Conservation (phyloP, 92 coral and sea anemone species). For the Parazoanthus atlanticus region DNA sequence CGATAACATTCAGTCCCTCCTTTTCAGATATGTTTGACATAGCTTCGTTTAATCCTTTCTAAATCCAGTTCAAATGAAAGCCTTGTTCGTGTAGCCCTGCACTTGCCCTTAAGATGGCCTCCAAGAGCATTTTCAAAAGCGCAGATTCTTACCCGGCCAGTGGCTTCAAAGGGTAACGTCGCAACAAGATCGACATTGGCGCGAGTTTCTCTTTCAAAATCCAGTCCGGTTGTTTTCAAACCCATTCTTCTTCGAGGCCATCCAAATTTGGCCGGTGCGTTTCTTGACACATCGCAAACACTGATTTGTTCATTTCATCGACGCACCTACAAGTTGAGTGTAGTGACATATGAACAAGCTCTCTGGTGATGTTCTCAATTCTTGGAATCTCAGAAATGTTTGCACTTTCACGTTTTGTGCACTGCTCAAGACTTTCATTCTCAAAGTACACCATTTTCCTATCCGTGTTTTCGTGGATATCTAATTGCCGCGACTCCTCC, state of each 20-base stretch:
- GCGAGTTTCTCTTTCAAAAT: neutral
- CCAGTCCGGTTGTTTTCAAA: neutral
- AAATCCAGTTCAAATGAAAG: no score
- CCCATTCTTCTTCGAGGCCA: constrained; percentile 34
- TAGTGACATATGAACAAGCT: constrained; percentile 11
- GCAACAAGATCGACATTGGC: no score
- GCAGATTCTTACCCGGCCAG: neutral
- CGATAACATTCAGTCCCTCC: neutral
- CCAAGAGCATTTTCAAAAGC: neutral
- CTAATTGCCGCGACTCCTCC: neutral
- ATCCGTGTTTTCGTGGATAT: neutral
- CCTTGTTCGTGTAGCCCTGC: no score
- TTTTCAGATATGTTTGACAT: neutral
- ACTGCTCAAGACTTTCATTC: neutral
- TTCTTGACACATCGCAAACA: neutral
- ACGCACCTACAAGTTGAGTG: neutral
- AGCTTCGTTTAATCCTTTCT: neutral
- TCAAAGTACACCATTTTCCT: neutral
- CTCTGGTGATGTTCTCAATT: neutral
- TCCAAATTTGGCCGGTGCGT: neutral
- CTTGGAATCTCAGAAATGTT: constrained; percentile 2
- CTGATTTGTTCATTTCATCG: constrained; percentile 5
- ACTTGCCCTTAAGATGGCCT: neutral
- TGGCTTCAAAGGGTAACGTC: neutral
- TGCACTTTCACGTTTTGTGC: neutral